A percentile compares a stretch with the other conserved stretches of the same genome.
Evolutionary conservation across 2,888 invertebrate genomes (phyloP).

Genomic region (Euclidia mi): DNA sequence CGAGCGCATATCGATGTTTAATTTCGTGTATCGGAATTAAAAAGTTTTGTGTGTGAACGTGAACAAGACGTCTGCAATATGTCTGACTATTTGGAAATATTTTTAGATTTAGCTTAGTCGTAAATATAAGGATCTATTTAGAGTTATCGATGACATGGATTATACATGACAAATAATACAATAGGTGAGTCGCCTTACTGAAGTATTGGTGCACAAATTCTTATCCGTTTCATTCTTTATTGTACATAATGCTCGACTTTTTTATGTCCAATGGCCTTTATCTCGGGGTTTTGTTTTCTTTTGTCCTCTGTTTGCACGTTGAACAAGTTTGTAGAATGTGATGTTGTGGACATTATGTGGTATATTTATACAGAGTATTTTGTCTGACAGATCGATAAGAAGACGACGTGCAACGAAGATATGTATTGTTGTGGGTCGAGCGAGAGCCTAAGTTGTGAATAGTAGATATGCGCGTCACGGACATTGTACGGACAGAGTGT

Average conservation of each 20-base stretch:
- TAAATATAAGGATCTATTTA: constrained; percentile 72
- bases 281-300: constrained; percentile 88
- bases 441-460: constrained; percentile 77
- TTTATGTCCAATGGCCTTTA: constrained; percentile 90
- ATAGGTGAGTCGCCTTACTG: constrained; percentile 71
- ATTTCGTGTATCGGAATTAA: constrained; percentile 73
- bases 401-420: constrained; percentile 79
- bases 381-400: constrained; percentile 88
- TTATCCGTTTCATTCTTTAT: constrained; percentile 70
- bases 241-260: constrained; percentile 81
- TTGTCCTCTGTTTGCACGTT: constrained; percentile 83
- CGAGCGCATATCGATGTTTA: constrained; percentile 69
- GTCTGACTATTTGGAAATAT: constrained; percentile 90
- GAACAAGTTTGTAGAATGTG: constrained; percentile 79
- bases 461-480: constrained; percentile 84
- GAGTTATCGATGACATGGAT: constrained; percentile 78
- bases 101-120: constrained; percentile 85
- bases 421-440: constrained; percentile 81
- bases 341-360: constrained; percentile 68
- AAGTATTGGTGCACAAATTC: constrained; percentile 58
- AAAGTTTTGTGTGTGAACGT: constrained; percentile 78
- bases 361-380: constrained; percentile 81
- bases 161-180: constrained; percentile 77
- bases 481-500: constrained; percentile 74
- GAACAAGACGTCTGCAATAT: constrained; percentile 89